Evolutionary conservation across 2,888 invertebrate genomes (phyloP), one percentile per base, ranked within the genome.

Genomic region (Diploptera punctata): DNA sequence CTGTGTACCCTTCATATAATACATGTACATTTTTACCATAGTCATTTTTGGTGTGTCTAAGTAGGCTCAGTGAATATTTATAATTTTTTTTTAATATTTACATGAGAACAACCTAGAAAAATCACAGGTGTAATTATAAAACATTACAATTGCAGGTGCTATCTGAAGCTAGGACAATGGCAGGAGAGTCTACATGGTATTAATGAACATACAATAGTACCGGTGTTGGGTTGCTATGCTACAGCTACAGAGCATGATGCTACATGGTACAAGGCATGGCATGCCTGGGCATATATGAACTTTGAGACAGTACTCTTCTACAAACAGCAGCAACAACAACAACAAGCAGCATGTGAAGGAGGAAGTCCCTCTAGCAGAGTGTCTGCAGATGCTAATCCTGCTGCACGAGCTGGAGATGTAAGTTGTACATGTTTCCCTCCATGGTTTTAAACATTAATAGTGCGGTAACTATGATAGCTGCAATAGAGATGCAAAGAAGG

Each of bases 221-320:
- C 89, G 62, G 91, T 91, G 38, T 81, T 94, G n/a, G 86, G 89
- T 65, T 93, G 92, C 80, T 97, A 94, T 81, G 87, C 89, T 43
- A 87, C 90, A n/a, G 95, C 97, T 0, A 95, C 94, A 0, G 90
- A 92, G 75, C 89, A 93, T 76, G 93, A 97, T 78, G 88, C 91
- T 1, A 90, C 91, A 68, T 99, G 98, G 97, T 96, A 96, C 82
- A 96, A 96, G 85, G 99, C 99, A 0, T 99, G 99, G 98, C 99
- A 99, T 83, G 91, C 97, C 0, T 97, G 95, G 90, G 99, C 99
- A 0, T 97, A 97, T 80, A 97, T 97, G 90, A 98, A 99, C 84
- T 99, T 97, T 80, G 97, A 98, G 83, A 95, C 98, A 0, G 95
- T 97, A 9, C 80, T 90, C 31, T 89, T 89, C 79, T 89, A 89